A percentile compares a stretch with the other conserved stretches of the same genome.
phyloP scores from a whole-genome alignment of 2,888 invertebrate species.

The Eilema griseolum region DNA sequence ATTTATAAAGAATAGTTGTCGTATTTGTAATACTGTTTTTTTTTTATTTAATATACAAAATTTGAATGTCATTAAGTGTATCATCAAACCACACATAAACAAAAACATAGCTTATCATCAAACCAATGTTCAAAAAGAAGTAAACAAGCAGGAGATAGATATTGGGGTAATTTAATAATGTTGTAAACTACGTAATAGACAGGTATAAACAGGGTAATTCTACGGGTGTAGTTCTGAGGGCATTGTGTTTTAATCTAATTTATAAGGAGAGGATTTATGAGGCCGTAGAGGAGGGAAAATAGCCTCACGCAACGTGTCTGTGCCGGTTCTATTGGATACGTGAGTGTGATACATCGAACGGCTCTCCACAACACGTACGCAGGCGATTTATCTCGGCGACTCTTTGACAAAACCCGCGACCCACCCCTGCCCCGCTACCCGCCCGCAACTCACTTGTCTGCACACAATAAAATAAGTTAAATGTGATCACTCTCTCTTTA shows the following conservation, averaged over 20 bases:
- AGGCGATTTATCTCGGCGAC: slow-evolving; percentile 69
- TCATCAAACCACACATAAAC: too few species aligned
- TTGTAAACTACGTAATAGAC: slow-evolving; percentile 35
- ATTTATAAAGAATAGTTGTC: too few species aligned
- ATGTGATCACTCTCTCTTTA: slow-evolving; percentile 26
- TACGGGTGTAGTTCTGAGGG: slow-evolving; percentile 52
- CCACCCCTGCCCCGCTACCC: slow-evolving; percentile 12
- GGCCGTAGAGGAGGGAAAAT: slow-evolving; percentile 69
- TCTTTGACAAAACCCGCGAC: slow-evolving; percentile 60
- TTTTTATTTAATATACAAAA: too few species aligned
- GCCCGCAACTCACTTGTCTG: slow-evolving; percentile 55
- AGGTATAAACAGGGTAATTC: slow-evolving; percentile 49
- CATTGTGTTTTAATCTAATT: slow-evolving; percentile 75
- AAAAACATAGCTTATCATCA: slow-evolving; percentile 5
- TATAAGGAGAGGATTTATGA: slow-evolving; percentile 78
- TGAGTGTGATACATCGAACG: slow-evolving; percentile 71
- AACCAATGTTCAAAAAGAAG: slow-evolving; percentile 18
- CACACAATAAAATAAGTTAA: slow-evolving; percentile 66
- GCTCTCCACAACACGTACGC: slow-evolving; percentile 69
- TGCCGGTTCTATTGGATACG: slow-evolving; percentile 74
- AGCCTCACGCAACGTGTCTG: slow-evolving; percentile 76
- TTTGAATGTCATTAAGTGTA: too few species aligned
- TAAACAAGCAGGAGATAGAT: slow-evolving; percentile 19
- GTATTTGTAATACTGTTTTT: too few species aligned
- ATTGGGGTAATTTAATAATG: slow-evolving; percentile 37